Conservation (phyloP, 2,113 vertebrate species). For the Chionis minor region DNA sequence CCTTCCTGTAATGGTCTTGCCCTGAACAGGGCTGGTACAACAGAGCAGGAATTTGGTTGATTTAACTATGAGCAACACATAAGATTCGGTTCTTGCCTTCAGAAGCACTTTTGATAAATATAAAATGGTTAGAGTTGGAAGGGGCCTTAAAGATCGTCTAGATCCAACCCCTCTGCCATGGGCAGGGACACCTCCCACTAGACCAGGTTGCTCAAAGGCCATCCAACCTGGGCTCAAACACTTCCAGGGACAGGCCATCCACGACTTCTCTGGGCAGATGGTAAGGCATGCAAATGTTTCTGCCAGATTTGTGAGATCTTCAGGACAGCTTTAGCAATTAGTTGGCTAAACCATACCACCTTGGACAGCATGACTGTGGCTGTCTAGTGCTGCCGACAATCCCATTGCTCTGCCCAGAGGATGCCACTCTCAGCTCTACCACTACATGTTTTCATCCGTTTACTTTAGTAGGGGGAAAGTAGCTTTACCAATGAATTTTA, state of each 20-base stretch:
- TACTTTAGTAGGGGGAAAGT: background rate
- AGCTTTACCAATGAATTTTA: background rate
- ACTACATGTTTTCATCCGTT: background rate
- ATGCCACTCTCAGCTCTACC: background rate
- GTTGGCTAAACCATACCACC: background rate
- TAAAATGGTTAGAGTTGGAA: no score
- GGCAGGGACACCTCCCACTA: no score
- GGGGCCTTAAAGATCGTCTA: no score
- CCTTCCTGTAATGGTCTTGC: fast-evolving
- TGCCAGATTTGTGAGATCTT: background rate
- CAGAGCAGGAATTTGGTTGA: background rate
- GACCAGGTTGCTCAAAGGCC: no score
- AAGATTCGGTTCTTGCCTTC: background rate
- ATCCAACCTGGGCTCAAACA: no score
- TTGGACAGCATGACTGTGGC: background rate
- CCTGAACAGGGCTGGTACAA: background rate
- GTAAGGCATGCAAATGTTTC: background rate
- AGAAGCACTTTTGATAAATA: background rate
- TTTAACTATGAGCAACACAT: background rate
- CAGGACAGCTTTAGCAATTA: background rate
- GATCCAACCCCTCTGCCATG: no score
- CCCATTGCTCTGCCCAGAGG: fast-evolving
- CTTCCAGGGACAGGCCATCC: no score
- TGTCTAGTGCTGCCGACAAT: background rate
- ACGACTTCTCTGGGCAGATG: no score